phyloP scores from a whole-genome alignment of 2,113 vertebrate species.

The Gallinago paraguaiae region DNA sequence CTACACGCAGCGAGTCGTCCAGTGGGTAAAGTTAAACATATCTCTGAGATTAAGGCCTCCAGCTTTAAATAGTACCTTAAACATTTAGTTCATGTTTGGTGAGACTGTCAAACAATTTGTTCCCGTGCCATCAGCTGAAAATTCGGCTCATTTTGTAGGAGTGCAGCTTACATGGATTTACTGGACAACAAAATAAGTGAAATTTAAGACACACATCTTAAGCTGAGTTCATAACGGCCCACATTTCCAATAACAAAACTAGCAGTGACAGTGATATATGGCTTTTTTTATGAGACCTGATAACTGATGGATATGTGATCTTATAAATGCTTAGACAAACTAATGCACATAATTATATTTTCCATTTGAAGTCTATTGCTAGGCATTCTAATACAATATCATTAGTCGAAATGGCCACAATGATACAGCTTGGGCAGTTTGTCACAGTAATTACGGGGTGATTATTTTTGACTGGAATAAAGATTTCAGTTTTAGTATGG shows the following conservation, averaged over 20 bases:
- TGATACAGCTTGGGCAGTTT: constrained; percentile 89
- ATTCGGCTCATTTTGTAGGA: background rate
- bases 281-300: constrained; percentile 96
- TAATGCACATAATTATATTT: constrained; percentile 99
- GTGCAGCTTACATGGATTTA: constrained; percentile 25
- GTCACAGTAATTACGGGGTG: constrained; percentile 88
- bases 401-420: constrained; percentile 94
- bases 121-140: background rate
- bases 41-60: background rate
- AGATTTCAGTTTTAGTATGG: constrained; percentile 91
- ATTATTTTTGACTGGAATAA: constrained; percentile 95
- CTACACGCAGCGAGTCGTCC: background rate
- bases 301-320: constrained; percentile 99
- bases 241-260: constrained; percentile 85
- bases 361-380: constrained; percentile 97
- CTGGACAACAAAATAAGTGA: constrained; percentile 61
- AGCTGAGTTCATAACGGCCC: constrained; percentile 85
- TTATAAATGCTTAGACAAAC: constrained; percentile 98
- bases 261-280: constrained; percentile 97
- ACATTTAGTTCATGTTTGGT: background rate
- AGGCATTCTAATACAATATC: constrained; percentile 99
- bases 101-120: background rate
- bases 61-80: background rate
- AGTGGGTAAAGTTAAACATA: background rate
- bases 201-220: constrained; percentile 78